A percentile compares a stretch with the other conserved stretches of the same genome.
These are phyloP conservation scores for Drosophila littoralis DNA, from an alignment of 1,140 invertebrate species.

Conservation along the genomic window DNA sequence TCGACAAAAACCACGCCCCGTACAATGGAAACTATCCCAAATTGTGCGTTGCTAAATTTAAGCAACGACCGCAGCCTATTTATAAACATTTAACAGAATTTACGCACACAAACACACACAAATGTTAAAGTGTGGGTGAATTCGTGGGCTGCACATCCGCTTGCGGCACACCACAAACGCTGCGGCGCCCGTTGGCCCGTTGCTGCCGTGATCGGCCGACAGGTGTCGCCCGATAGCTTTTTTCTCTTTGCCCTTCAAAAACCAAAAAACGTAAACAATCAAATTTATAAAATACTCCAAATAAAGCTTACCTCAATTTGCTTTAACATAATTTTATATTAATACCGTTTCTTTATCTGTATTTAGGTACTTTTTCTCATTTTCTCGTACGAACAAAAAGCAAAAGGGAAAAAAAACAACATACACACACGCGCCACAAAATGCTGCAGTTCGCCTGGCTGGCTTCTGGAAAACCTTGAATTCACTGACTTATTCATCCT, in stretches of 20 bases:
- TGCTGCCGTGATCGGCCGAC: constrained; percentile 3
- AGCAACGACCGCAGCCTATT: constrained; percentile 65
- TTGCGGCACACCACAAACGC: constrained; percentile 71
- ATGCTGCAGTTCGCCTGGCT: no score
- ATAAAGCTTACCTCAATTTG: no score
- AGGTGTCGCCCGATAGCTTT: constrained; percentile 34
- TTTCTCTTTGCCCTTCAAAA: constrained; percentile 42
- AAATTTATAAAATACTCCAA: constrained; percentile 40
- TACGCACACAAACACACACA: constrained; percentile 19
- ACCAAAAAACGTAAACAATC: constrained; percentile 35
- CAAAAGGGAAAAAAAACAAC: no score
- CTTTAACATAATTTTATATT: no score
- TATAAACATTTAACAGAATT: constrained; percentile 73
- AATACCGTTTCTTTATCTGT: no score
- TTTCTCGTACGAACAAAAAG: no score
- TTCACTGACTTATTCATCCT: no score
- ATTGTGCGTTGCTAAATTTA: constrained; percentile 58
- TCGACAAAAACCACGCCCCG: constrained; percentile 40
- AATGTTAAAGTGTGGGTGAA: constrained; percentile 17
- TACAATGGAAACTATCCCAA: constrained; percentile 39
- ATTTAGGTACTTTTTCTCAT: no score
- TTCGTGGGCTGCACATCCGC: constrained; percentile 59
- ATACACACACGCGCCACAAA: no score
- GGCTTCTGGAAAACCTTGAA: no score
- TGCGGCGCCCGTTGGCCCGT: constrained; percentile 56